Conservation (phyloP, 30 jellyfish, hydroid and myxozoan genomes). For the Euphysa ruthae region DNA sequence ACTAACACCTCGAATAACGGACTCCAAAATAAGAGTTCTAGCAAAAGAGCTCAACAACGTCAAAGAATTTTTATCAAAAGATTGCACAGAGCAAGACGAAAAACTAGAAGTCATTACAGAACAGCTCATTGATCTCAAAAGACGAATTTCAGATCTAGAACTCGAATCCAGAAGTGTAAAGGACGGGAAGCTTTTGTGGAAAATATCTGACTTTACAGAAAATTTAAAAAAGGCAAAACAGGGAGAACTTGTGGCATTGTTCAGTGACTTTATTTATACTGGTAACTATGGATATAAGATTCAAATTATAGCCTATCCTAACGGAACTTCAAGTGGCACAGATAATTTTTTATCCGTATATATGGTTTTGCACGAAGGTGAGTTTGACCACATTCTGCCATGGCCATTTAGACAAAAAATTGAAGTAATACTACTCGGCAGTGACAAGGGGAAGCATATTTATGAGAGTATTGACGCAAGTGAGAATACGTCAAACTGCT, state of each 20-base stretch:
- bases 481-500: constrained; percentile 54
- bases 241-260: constrained; percentile 30
- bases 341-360: constrained; percentile 52
- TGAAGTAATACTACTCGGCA: constrained; percentile 21
- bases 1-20: too few species aligned
- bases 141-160: constrained; percentile 20
- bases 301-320: constrained; percentile 44
- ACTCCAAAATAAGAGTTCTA: too few species aligned
- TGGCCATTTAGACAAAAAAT: constrained; percentile 79
- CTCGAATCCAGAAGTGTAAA: constrained; percentile 36
- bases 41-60: too few species aligned
- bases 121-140: constrained; percentile 43
- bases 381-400: constrained; percentile 38
- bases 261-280: constrained; percentile 54
- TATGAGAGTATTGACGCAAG: constrained; percentile 50
- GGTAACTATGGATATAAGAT: constrained; percentile 64
- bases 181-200: constrained; percentile 68
- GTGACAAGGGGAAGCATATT: constrained; percentile 5
- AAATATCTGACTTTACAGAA: constrained; percentile 18
- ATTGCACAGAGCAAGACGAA: constrained; percentile 9
- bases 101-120: constrained; percentile 48
- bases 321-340: constrained; percentile 65
- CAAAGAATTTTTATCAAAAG: background rate
- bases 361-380: constrained; percentile 43
- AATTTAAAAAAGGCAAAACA: constrained; percentile 23